phyloP scores from a whole-genome alignment of 2,888 invertebrate species.

The Pristionchus japonicus region DNA sequence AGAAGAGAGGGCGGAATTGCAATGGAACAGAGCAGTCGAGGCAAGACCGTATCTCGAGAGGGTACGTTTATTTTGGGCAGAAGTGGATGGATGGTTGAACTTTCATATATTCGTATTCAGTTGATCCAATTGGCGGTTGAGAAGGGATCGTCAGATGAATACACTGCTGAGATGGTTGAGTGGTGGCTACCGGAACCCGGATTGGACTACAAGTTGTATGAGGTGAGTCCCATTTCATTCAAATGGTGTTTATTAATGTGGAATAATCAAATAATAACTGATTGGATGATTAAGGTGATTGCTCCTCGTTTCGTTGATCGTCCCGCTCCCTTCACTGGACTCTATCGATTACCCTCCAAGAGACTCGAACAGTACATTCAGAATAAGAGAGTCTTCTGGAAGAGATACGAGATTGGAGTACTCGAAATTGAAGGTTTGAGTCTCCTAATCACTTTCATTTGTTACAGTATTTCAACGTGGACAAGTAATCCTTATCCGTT shows the following conservation, averaged over 20 bases:
- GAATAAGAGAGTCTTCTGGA: conserved; percentile 62
- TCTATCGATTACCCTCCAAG: conserved; percentile 66
- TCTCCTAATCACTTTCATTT: background rate
- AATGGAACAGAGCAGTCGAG: conserved; percentile 73
- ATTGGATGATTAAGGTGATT: background rate
- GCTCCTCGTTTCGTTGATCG: conserved; percentile 38
- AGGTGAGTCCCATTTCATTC: conserved; percentile 47
- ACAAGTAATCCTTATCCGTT: background rate
- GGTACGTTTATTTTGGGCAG: conserved; percentile 51
- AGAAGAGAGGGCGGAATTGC: conserved; percentile 72
- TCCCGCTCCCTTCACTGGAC: conserved; percentile 67
- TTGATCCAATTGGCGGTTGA: conserved; percentile 71
- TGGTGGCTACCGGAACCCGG: conserved; percentile 73
- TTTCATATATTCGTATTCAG: too few relatives aligned
- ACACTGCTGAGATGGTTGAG: conserved; percentile 72
- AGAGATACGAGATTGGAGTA: conserved; percentile 64
- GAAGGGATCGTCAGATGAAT: conserved; percentile 67
- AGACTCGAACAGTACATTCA: conserved; percentile 60
- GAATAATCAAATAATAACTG: background rate
- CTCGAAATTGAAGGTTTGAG: conserved; percentile 67
- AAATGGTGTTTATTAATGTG: background rate
- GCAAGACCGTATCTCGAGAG: conserved; percentile 72
- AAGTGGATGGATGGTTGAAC: too few relatives aligned
- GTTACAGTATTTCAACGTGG: background rate
- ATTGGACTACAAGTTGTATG: conserved; percentile 61